A percentile compares a stretch with the other conserved stretches of the same genome.
Evolutionary conservation across 2,888 invertebrate genomes (phyloP).

Genomic region (Patella depressa): DNA sequence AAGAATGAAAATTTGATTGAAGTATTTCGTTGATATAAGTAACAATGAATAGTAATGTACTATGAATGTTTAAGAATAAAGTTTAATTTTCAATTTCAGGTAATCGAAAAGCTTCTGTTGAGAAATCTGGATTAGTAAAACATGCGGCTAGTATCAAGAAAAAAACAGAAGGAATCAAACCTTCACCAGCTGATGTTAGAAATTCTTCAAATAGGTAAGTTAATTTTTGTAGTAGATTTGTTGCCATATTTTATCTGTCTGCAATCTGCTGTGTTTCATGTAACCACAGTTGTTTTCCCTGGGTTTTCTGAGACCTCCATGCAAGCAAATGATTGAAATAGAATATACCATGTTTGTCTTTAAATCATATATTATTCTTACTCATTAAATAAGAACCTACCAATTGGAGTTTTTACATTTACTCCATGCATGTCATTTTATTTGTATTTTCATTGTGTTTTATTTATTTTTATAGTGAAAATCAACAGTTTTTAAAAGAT

Average conservation of each 20-base stretch:
- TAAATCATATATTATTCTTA: not conserved
- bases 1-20: too few species aligned
- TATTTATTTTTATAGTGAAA: slow-evolving; percentile 76
- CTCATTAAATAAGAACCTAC: not conserved
- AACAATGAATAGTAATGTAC: not conserved
- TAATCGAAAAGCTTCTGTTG: slow-evolving; percentile 82
- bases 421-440: not conserved
- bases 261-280: too few species aligned
- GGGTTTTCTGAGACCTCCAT: too few species aligned
- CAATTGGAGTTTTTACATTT: not conserved
- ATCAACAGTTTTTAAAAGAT: slow-evolving; percentile 94
- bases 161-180: slow-evolving; percentile 47
- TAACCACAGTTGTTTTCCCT: too few species aligned
- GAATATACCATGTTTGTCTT: too few species aligned
- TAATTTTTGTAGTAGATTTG: too few species aligned
- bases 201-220: slow-evolving; percentile 60
- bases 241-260: too few species aligned
- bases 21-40: not conserved
- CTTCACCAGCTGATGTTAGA: slow-evolving; percentile 45
- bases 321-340: too few species aligned
- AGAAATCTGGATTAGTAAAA: slow-evolving; percentile 87
- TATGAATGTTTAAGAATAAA: not conserved
- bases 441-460: not conserved
- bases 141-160: slow-evolving; percentile 62
- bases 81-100: slow-evolving; percentile 41